phyloP scores from a whole-genome alignment of 2,113 vertebrate genomes.

The Ranitomeya variabilis region DNA sequence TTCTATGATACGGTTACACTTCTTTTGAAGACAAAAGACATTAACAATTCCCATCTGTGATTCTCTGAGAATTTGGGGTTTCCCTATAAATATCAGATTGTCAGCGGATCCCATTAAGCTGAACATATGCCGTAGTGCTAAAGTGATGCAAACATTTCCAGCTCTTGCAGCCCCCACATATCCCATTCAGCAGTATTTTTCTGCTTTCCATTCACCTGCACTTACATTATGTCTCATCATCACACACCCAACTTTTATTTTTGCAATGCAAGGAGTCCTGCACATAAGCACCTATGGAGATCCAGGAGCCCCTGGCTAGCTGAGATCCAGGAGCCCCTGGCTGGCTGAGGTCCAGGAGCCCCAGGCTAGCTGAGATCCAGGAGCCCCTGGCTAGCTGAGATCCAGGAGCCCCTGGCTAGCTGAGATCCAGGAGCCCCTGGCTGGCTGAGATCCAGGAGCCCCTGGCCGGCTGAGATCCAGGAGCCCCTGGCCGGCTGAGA shows the following conservation, averaged over 20 bases:
- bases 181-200: not conserved
- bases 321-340: not conserved
- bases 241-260: not conserved
- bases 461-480: not conserved
- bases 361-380: not conserved
- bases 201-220: not conserved
- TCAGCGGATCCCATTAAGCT: too few species aligned
- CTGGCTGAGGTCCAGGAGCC: not conserved
- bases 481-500: not conserved
- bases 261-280: not conserved
- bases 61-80: too few species aligned
- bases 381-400: not conserved
- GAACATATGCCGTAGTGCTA: not conserved
- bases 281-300: not conserved
- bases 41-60: too few species aligned
- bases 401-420: not conserved
- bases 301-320: not conserved
- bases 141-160: not conserved
- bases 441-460: not conserved
- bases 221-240: not conserved
- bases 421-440: not conserved
- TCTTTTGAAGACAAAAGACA: too few species aligned
- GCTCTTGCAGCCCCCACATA: not conserved
- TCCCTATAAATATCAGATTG: too few species aligned
- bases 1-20: too few species aligned